Evolutionary conservation across 2,797 vertebrate genomes (phyloP).

Genomic region (Gallirallus australis): DNA sequence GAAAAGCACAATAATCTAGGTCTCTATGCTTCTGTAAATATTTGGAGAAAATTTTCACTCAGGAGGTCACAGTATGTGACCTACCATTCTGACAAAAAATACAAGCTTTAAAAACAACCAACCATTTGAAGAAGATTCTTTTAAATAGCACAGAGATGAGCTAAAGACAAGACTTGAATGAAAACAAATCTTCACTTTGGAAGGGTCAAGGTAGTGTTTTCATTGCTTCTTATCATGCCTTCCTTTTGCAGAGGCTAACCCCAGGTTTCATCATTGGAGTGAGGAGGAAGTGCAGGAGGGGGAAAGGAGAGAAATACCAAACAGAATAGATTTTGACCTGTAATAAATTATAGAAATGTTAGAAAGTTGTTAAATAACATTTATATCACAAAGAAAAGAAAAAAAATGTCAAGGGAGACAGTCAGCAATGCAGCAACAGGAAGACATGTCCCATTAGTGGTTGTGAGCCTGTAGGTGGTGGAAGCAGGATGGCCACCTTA

Average conservation of each 20-base stretch:
- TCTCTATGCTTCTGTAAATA: not conserved
- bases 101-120: not conserved
- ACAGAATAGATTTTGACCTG: not conserved
- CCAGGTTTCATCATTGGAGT: not conserved
- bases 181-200: not conserved
- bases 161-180: not conserved
- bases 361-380: not conserved
- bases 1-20: not conserved
- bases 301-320: not conserved
- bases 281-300: not conserved
- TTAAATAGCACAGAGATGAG: not conserved
- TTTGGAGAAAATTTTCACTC: not conserved
- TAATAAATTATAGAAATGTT: not conserved
- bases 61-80: not conserved
- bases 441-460: not conserved
- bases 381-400: not conserved
- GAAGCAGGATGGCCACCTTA: not conserved
- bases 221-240: not conserved
- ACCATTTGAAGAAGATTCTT: not conserved
- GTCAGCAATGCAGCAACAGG: not conserved
- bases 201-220: not conserved
- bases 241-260: not conserved
- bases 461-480: not conserved
- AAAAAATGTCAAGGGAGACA: rapidly evolving
- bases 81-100: not conserved